These are phyloP conservation scores for Ceramica pisi DNA, from an alignment of 2,888 invertebrate species.

Conservation along the genomic window DNA sequence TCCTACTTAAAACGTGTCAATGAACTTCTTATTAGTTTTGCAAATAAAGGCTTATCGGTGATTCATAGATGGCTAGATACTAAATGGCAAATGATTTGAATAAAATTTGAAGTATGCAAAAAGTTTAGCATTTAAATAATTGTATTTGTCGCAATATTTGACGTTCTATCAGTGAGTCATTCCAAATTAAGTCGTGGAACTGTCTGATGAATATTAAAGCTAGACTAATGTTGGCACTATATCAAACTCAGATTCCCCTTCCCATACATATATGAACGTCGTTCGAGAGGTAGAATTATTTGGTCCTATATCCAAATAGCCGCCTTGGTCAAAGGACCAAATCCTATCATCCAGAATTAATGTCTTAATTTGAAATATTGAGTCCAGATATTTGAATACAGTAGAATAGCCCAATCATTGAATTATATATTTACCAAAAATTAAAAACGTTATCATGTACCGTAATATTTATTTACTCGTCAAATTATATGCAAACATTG, in stretches of 20 bases:
- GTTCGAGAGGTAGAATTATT: neutral
- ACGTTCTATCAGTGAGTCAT: conserved; percentile 38
- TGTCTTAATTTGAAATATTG: neutral
- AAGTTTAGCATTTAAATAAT: conserved; percentile 32
- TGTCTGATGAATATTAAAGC: conserved; percentile 15
- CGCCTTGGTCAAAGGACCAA: neutral
- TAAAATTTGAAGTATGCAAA: conserved; percentile 32
- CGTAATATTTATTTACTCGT: neutral
- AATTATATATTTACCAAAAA: neutral
- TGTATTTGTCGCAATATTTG: conserved; percentile 55
- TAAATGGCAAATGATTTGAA: conserved; percentile 45
- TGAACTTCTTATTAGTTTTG: conserved; percentile 35
- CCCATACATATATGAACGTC: neutral
- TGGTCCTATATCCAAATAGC: neutral
- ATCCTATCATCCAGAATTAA: neutral
- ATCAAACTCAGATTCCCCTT: neutral
- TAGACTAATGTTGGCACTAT: neutral
- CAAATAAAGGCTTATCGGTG: conserved; percentile 35
- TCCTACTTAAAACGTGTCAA: conserved; percentile 23
- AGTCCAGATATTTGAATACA: neutral
- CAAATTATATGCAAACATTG: conserved; percentile 13
- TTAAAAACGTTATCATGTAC: conserved; percentile 1
- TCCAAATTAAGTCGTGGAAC: conserved; percentile 6
- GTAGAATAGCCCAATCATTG: neutral
- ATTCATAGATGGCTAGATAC: conserved; percentile 40